Evolutionary conservation across 2,113 vertebrate genomes (phyloP), one percentile per base, ranked within the genome.

Genomic region (Pterocles orientalis): DNA sequence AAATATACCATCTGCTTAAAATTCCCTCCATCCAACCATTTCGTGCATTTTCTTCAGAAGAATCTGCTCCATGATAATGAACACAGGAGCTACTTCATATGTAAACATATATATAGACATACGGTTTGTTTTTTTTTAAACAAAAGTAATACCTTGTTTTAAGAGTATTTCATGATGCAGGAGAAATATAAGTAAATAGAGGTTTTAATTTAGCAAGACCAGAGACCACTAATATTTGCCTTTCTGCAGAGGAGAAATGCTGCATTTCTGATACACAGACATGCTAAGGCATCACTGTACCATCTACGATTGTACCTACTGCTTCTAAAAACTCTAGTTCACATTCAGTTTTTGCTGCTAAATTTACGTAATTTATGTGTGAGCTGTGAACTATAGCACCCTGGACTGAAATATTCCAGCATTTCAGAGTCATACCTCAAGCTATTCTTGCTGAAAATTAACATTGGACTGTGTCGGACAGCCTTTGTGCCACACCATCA

Each of bases 21-120:
- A 89, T 41, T 97, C 88, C 61, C 45, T 70, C 96, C 96, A 98
- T 69, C 96, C 98, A 84, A 98, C 91, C 18, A 98, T 97, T 94
- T 96, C 86, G 39, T 91, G 88, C 97, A 98, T 98, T 97, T 98
- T 98, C 71, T 94, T 98, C 43, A 98, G 96, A 77, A 99, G 77
- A 60, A 97, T 79, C 18, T 95, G 96, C 68, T 98, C 98, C 94
- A 97, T 98, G 8, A 98, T 85, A 77, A 96, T 95, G 54, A 98
- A 98, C 5, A 98, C 94, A 29, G 97, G 97, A 57, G 96, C 90
- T 72, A 98, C 97, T 95, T 99, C 97, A 86, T 97, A 98, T 12
- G 96, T 98, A 94, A 98, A 98, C 95, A 96, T 98, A 60, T 53
- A 51, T 24, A 79, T 13, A 48, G 8, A 65, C 19, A 6, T 43